Evolutionary conservation across 2,113 vertebrate species (phyloP), one percentile per base, ranked within the genome.

Genomic region (Rhinolophus ferrumequinum): DNA sequence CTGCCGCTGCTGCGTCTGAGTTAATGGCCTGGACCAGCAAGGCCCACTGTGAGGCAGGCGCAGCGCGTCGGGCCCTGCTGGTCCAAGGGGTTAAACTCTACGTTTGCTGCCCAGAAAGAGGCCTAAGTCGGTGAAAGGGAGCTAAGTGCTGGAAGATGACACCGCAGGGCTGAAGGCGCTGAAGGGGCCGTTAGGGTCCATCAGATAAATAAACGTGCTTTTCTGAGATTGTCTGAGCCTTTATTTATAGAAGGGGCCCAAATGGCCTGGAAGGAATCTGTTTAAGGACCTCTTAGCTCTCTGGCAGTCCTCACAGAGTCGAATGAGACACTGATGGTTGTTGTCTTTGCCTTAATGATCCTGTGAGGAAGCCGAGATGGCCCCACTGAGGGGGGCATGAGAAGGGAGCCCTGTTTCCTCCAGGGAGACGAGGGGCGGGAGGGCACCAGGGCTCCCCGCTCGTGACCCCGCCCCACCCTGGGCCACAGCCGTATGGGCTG

Each of bases 241-340:
- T 97, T 96, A 95, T 97, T 96, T 96, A 92, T 77, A 95, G 77
- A 86, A 94, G 91, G 82, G 83, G 77, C 93, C 97, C 93, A 83
- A 94, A 96, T 73, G 94, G 88, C 86, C 95, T 72, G 77, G 91
- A 84, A 90, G 7, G 41, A 89, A 92, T 66, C 86, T 95, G 75
- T 94, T 76, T 84, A 87, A 87, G 94, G 91, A 89, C 94, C 95
- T 93, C 94, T 97, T 93, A 76, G 88, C 93, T 80, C 77, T 62
- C 96, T 75, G 95, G 75, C 81, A 87, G 6, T 19, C 89, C 50
- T 62, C 69, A 26, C 0, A 0, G 81, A 80, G 85, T 28, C 2
- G 33, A 47, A 33, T 24, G 73, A 79, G 84, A 47, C 35, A 69
- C 90, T 96, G 38, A 44, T 4, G 12, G 56, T 62, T 77, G 54